Conservation (phyloP, 2,888 invertebrate genomes). For the Suillia variegata region DNA sequence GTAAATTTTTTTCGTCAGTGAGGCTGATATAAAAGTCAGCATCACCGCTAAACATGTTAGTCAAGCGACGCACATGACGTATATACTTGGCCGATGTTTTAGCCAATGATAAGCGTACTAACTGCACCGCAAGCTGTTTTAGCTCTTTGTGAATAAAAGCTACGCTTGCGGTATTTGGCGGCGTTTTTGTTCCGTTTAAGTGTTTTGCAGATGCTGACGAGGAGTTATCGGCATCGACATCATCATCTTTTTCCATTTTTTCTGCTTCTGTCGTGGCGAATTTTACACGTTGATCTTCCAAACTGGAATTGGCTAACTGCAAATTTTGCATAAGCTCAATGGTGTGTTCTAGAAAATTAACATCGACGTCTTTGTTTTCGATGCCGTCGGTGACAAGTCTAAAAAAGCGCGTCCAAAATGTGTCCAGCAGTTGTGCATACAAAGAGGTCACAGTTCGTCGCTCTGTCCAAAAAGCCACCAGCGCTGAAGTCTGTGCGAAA, state of each 20-base stretch:
- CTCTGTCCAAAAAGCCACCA: constrained; percentile 67
- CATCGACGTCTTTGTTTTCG: constrained; percentile 35
- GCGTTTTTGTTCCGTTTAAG: too few relatives aligned
- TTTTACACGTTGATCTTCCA: constrained; percentile 64
- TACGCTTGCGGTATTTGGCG: constrained; percentile 27
- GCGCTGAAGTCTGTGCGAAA: constrained; percentile 62
- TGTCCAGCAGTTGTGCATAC: constrained; percentile 41
- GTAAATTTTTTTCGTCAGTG: constrained; percentile 49
- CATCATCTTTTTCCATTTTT: constrained; percentile 14
- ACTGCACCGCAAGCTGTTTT: constrained; percentile 45
- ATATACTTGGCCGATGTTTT: constrained; percentile 63
- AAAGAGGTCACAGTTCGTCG: constrained; percentile 48
- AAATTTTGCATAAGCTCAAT: constrained; percentile 61
- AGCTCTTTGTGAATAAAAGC: constrained; percentile 49
- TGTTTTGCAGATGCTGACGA: constrained; percentile 3
- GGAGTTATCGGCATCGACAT: too few relatives aligned
- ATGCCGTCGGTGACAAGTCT: constrained; percentile 41
- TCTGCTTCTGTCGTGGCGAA: constrained; percentile 58
- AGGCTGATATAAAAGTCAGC: constrained; percentile 63
- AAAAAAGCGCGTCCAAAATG: constrained; percentile 54
- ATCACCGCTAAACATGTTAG: constrained; percentile 67
- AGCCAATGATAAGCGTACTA: constrained; percentile 64
- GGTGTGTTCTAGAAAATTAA: constrained; percentile 53
- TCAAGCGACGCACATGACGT: constrained; percentile 64
- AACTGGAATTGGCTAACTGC: constrained; percentile 52